These are phyloP conservation scores for Criorhina ranunculi DNA, from an alignment of 2,888 invertebrate genomes.

Conservation along the genomic window DNA sequence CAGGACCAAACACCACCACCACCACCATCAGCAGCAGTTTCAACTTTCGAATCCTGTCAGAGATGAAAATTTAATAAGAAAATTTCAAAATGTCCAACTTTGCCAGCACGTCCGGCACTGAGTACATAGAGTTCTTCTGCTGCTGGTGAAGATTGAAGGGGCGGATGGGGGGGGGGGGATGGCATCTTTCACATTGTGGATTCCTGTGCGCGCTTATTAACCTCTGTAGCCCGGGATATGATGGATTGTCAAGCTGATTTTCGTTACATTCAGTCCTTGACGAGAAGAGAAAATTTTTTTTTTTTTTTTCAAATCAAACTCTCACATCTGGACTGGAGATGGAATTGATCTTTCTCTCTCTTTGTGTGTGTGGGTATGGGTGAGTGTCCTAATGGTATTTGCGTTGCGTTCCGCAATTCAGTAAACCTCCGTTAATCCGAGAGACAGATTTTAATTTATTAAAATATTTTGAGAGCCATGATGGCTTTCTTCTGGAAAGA, in stretches of 20 bases:
- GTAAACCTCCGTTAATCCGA: constrained; percentile 52
- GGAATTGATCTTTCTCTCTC: constrained; percentile 36
- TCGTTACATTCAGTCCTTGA: constrained; percentile 53
- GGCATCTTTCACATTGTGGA: constrained; percentile 10
- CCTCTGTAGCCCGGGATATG: constrained; percentile 55
- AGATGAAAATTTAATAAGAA: constrained; percentile 79
- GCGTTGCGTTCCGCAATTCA: constrained; percentile 64
- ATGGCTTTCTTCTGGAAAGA: constrained; percentile 1
- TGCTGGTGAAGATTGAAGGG: constrained; percentile 59
- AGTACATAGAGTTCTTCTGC: constrained; percentile 9
- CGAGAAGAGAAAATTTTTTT: constrained; percentile 15
- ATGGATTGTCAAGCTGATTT: constrained; percentile 71
- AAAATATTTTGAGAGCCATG: constrained; percentile 76
- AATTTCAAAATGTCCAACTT: constrained; percentile 79
- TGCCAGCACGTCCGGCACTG: constrained; percentile 52
- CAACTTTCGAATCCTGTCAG: constrained; percentile 77
- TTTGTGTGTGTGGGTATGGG: not conserved
- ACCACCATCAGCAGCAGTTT: constrained; percentile 6
- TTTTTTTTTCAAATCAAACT: constrained; percentile 40
- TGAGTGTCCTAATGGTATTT: constrained; percentile 78
- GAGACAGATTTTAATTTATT: constrained; percentile 79
- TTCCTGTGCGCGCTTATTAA: constrained; percentile 68
- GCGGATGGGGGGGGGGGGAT: constrained; percentile 45
- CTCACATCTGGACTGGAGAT: constrained; percentile 46
- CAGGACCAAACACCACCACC: constrained; percentile 9